phyloP scores from a whole-genome alignment of 2,797 vertebrate genomes.

The Siniperca obscura region DNA sequence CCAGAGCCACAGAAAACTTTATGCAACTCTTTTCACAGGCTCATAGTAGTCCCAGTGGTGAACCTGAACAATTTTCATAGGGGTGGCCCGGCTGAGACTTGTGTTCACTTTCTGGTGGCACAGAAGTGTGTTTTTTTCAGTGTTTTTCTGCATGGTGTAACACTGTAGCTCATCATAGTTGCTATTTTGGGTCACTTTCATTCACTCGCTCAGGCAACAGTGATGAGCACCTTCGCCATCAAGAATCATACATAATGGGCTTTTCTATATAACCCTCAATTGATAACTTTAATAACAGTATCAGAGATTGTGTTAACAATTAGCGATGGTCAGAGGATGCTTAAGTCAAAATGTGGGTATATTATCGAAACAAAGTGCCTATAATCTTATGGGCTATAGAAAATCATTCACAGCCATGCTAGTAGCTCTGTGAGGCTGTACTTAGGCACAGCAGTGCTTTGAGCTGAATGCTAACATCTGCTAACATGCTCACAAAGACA shows the following conservation, averaged over 20 bases:
- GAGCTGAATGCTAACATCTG: neutral
- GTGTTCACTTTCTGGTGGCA: neutral
- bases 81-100: neutral
- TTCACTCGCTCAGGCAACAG: neutral
- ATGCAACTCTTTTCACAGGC: neutral
- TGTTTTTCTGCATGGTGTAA: neutral
- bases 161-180: neutral
- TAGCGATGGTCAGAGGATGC: neutral
- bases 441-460: neutral
- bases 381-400: neutral
- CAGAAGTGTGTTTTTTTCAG: neutral
- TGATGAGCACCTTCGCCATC: neutral
- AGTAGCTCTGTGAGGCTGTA: neutral
- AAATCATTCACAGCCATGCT: neutral
- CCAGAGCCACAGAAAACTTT: neutral
- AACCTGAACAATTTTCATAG: neutral
- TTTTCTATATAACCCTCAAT: neutral
- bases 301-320: neutral
- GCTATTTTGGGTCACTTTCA: neutral
- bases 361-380: slow-evolving; percentile 1
- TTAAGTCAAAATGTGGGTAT: neutral
- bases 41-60: neutral
- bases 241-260: neutral
- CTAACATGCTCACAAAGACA: neutral
- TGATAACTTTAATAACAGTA: neutral